Evolutionary conservation across 2,888 invertebrate species (phyloP).

Genomic region (Pinctada fucata): DNA sequence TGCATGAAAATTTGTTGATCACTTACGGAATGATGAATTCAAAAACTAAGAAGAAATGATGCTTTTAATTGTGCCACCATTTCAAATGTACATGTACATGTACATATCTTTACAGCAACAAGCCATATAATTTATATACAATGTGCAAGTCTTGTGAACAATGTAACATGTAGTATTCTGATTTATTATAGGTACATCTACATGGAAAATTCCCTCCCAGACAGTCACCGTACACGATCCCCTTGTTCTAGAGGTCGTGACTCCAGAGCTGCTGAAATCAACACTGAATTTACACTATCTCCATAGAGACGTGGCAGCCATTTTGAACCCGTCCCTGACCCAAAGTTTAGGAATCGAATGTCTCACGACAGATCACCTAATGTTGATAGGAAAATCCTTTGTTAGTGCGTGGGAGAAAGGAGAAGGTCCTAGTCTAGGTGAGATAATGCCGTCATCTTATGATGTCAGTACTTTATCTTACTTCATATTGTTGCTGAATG

Average conservation of each 20-base stretch:
- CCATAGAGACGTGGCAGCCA: constrained; percentile 64
- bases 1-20: too few relatives aligned
- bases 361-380: constrained; percentile 68
- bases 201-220: constrained; percentile 74
- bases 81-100: too few relatives aligned
- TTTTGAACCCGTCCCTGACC: constrained; percentile 63
- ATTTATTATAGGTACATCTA: constrained; percentile 48
- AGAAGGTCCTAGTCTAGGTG: constrained; percentile 2
- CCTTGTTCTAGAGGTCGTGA: constrained; percentile 67
- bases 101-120: too few relatives aligned
- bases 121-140: too few relatives aligned
- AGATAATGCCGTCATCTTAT: not conserved
- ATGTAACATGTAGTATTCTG: too few relatives aligned
- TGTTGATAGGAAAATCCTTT: constrained; percentile 69
- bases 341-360: constrained; percentile 71
- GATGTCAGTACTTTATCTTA: not conserved
- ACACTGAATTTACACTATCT: constrained; percentile 72
- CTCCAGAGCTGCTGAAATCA: constrained; percentile 64
- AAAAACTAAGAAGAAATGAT: too few relatives aligned
- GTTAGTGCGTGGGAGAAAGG: constrained; percentile 20
- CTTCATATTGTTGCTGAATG: not conserved
- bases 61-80: too few relatives aligned
- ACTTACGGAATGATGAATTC: too few relatives aligned
- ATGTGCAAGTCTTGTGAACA: too few relatives aligned
- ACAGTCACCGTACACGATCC: constrained; percentile 67